Base-by-base conservation (phyloP, 1,140 invertebrate species). In the Reticulitermes speratus region DNA sequence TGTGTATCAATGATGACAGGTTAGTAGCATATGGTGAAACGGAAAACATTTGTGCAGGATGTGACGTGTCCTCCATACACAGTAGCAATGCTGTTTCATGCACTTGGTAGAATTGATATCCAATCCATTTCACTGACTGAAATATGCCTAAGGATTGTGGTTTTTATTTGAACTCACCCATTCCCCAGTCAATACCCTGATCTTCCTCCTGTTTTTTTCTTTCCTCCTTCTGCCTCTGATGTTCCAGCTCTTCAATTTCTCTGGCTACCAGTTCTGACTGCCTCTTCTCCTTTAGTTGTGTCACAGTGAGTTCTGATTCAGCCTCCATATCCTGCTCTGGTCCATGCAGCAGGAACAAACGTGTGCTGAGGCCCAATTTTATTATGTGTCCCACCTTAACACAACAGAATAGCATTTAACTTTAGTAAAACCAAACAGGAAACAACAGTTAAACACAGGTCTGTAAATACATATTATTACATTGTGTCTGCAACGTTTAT, bases 161-260 rank as follows among this genome's bases (percentile, higher is more conserved):
- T 65, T 23, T 65, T 2, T 65, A n/a, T 75, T 2, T 75, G 65
- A 75, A 89, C 92, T 91, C 90, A 96, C 95, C 94, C 94, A 98
- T 97, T 88, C 97, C 98, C 97, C 97, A 99, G 90, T 95, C 94
- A 87, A 98, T 95, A 25, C 97, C 97, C 89, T 94, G 92, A 87
- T 94, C 94, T 88, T 95, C 94, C 85, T 93, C 92, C 85, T 90
- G 85, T 69, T 88, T 87, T 82, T 85, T 59, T 85, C 87, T 87
- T 84, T 89, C 88, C 88, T 93, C 92, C 87, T 91, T 92, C 87
- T 88, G 86, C 88, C 86, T 87, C 32, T 92, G 90, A 89, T 92
- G 90, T 89, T 89, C 87, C 69, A 91, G 91, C 89, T 93, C 90
- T 87, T 91, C 90, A 48, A 90, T 89, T 32, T 90, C 90, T 88